Evolutionary conservation across 2,113 vertebrate species (phyloP).

Genomic region (Bufo bufo): DNA sequence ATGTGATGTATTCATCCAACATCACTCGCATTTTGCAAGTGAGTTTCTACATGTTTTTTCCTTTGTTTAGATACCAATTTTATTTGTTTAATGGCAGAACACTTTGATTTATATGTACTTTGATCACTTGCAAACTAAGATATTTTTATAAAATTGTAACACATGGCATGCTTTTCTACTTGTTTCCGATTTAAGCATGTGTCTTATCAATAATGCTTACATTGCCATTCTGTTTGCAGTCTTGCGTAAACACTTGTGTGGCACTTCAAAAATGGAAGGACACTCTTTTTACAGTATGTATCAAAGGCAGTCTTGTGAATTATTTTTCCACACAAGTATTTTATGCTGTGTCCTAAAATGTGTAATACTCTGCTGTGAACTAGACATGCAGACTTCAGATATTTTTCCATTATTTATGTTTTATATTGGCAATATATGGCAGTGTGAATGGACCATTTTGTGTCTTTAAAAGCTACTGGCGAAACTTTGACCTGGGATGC

Average conservation of each 20-base stretch:
- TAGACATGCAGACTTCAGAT: not conserved
- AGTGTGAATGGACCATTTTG: not conserved
- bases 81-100: conserved; percentile 13
- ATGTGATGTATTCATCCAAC: not conserved
- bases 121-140: not conserved
- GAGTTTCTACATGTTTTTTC: conserved; percentile 1
- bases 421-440: not conserved
- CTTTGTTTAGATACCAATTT: conserved; percentile 2
- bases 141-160: conserved; percentile 27
- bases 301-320: conserved; percentile 55
- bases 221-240: conserved; percentile 58
- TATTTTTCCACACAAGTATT: conserved; percentile 54
- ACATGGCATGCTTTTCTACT: conserved; percentile 53
- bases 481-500: not conserved
- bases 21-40: conserved; percentile 11
- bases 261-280: conserved; percentile 59
- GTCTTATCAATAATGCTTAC: conserved; percentile 51
- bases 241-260: conserved; percentile 57
- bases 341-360: conserved; percentile 29
- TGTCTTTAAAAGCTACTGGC: not conserved
- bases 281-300: conserved; percentile 53
- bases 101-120: not conserved
- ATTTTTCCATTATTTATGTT: not conserved
- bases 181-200: conserved; percentile 47
- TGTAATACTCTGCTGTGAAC: conserved; percentile 3